Conservation (phyloP, 1,140 invertebrate species). For the Caenorhabditis remanei region DNA sequence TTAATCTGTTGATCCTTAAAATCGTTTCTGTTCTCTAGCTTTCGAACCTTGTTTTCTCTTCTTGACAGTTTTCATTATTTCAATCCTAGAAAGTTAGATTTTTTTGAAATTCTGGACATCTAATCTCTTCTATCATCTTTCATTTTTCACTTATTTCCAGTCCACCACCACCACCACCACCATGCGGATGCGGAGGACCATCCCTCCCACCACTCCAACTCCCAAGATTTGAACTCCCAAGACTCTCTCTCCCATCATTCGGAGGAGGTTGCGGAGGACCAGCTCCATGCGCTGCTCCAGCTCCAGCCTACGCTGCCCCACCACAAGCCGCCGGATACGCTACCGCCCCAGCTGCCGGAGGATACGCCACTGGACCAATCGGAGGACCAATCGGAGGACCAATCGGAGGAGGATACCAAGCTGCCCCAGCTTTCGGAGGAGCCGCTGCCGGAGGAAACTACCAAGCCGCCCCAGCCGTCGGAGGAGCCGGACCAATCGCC, state of each 20-base stretch:
- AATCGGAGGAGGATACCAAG: constrained; percentile 48
- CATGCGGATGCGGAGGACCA: constrained; percentile 47
- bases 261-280: constrained; percentile 31
- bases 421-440: constrained; percentile 43
- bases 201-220: constrained; percentile 44
- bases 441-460: constrained; percentile 6
- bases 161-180: constrained; percentile 47
- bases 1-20: not conserved
- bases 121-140: not conserved
- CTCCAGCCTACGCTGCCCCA: constrained; percentile 6
- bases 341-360: constrained; percentile 38
- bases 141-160: not conserved
- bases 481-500: constrained; percentile 24
- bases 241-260: constrained; percentile 33
- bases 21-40: too few relatives aligned
- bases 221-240: constrained; percentile 36
- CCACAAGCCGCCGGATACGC: constrained; percentile 46
- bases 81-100: not conserved
- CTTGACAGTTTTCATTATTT: too few relatives aligned
- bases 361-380: constrained; percentile 49
- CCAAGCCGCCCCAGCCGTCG: constrained; percentile 24
- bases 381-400: constrained; percentile 28
- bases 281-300: constrained; percentile 23
- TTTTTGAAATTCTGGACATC: not conserved
- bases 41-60: too few relatives aligned